These are phyloP conservation scores for Encarsia formosa DNA, from an alignment of 2,888 invertebrate species.

Conservation along the genomic window DNA sequence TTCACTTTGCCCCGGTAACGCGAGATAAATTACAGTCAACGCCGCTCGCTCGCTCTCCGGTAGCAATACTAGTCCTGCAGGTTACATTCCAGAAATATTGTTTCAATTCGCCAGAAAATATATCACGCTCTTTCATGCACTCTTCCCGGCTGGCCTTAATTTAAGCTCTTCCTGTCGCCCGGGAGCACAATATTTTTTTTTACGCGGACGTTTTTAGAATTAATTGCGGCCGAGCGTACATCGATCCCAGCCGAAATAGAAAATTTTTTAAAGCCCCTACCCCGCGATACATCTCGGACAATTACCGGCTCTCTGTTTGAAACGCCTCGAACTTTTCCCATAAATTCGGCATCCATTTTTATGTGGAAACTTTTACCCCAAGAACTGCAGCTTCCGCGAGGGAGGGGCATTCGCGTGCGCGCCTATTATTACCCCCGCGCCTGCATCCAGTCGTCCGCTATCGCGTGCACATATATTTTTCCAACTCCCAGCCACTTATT, in stretches of 20 bases:
- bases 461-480: slow-evolving; percentile 16
- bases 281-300: slow-evolving; percentile 24
- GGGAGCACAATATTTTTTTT: slow-evolving; percentile 1
- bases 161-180: slow-evolving; percentile 7
- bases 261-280: background rate
- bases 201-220: background rate
- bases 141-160: slow-evolving; percentile 25
- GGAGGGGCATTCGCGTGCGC: slow-evolving; percentile 7
- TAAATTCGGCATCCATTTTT: slow-evolving; percentile 28
- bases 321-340: slow-evolving; percentile 20
- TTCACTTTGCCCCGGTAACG: slow-evolving; percentile 7
- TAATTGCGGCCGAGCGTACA: background rate
- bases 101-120: slow-evolving; percentile 26
- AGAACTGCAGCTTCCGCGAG: slow-evolving; percentile 3
- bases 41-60: too few species aligned
- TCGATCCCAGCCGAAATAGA: slow-evolving; percentile 6
- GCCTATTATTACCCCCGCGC: slow-evolving; percentile 23
- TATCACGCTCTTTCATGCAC: slow-evolving; percentile 24
- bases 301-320: slow-evolving; percentile 21
- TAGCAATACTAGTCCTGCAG: slow-evolving; percentile 3
- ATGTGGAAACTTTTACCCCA: slow-evolving; percentile 21
- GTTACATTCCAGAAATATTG: slow-evolving; percentile 28
- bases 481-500: slow-evolving; percentile 5
- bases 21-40: slow-evolving; percentile 26
- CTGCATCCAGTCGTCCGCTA: background rate